phyloP scores from a whole-genome alignment of 2,888 invertebrate genomes.

The Aphodius granarius region DNA sequence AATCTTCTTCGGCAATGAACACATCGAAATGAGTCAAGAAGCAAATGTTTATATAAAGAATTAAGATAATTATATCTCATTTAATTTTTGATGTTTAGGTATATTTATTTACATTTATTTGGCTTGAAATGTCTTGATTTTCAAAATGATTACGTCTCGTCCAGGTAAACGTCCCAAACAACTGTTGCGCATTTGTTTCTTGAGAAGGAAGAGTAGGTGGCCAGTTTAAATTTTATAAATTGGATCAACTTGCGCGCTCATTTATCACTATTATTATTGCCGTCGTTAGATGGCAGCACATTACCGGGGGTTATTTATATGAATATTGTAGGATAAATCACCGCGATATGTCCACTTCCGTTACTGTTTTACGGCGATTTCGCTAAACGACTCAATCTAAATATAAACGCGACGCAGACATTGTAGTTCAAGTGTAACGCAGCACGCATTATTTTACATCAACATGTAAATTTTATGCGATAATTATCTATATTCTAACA shows the following conservation, averaged over 20 bases:
- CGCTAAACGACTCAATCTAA: not conserved
- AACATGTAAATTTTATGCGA: not conserved
- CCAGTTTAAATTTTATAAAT: constrained; percentile 20
- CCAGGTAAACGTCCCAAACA: constrained; percentile 1
- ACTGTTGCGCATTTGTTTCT: constrained; percentile 23
- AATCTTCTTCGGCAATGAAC: no score
- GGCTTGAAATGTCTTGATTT: no score
- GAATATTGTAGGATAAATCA: not conserved
- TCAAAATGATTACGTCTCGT: not conserved
- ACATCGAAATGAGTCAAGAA: no score
- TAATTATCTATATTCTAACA: not conserved
- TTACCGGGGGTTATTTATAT: constrained; percentile 7
- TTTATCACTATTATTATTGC: constrained; percentile 7
- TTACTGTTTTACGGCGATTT: not conserved
- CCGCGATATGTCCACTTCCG: not conserved
- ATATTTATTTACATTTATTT: no score
- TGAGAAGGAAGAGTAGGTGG: constrained; percentile 12
- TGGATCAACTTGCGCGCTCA: constrained; percentile 20
- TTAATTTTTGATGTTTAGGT: no score
- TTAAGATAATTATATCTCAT: no score
- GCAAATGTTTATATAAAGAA: no score
- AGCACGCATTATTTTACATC: not conserved
- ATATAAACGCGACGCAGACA: not conserved
- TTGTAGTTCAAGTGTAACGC: not conserved
- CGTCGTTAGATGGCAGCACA: not conserved